Evolutionary conservation across 2,113 vertebrate species (phyloP), one percentile per base, ranked within the genome.

Genomic region (Onychostoma macrolepis): DNA sequence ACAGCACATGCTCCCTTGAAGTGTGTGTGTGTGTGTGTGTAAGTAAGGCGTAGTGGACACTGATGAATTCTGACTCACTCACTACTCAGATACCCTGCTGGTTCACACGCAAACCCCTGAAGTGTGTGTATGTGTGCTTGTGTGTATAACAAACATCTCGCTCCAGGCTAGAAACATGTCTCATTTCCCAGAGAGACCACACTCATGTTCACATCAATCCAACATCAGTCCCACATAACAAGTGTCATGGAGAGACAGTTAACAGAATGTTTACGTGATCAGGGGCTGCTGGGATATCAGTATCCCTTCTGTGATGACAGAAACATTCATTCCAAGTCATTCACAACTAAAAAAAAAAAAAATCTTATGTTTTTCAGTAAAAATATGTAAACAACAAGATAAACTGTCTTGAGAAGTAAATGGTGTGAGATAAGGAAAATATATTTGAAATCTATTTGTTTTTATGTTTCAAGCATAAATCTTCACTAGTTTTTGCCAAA

Each of bases 1-100:
- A 63, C 78, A 56, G 45, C 19, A 26, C 38, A 12, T 33, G 19
- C 76, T 53, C 19, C 2, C 21, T 21, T 77, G 8, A 28, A 41
- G 12, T 5, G 74, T 13, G 48, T 36, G 67, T 2, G 33, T 36
- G 41, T 69, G 38, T 72, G 43, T 72, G 26, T 43, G 63, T 9
- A 4, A 11, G 30, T 6, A n/a, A n/a, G 21, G 24, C 3, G 1
- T 9, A 80, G 24, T 63, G 79, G 80, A 81, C 38, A 11, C 80
- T 81, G 58, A 81, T 81, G 80, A 65, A 65, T 81, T 45, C 36
- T 81, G 80, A 81, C 80, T 81, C 58, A 65, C 7, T 65, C 80
- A 81, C 33, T 24, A 81, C 33, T 24, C 19, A 24, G 30, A 43
- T 11, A n/a, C 38, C 80, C n/a, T 45, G 38, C 10, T 81, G 80